Evolutionary conservation across 2,888 invertebrate species (phyloP), one percentile per base, ranked within the genome.

Genomic region (Didymodactylos carnosus): DNA sequence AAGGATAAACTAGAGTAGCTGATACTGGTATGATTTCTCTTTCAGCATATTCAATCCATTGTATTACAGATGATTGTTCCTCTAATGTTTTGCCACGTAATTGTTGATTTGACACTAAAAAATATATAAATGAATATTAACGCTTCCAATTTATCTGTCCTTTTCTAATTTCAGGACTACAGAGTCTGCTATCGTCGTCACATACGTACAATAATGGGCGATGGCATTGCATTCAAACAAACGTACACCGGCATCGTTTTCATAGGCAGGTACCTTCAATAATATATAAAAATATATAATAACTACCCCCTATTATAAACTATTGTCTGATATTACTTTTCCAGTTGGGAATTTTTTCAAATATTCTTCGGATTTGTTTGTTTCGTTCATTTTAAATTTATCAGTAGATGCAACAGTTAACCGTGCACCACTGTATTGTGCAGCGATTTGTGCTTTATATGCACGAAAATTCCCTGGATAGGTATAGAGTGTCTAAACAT

Each of bases 391-490:
- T 78, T 91, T 89, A 84, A 95, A 95, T 83, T 89, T 88, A 2
- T 79, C 76, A 49, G 77, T 77, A 29, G 78, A 77, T 53, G 80
- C 81, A 39, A 84, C 81, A 75, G 79, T 81, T 72, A 86, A 80
- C 39, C 83, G 79, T 80, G 89, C 89, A 81, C 92, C 92, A 79
- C 94, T 92, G 86, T 91, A 95, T 86, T 94, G 89, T 83, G 97
- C 95, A 82, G 97, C 95, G 84, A 97, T 92, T 83, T 95, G 89
- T 83, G 90, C 92, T 87, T 98, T 98, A 86, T 90, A 91, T 80
- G 95, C 94, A 85, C 97, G 90, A 88, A 94, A 95, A 88, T 94
- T 97, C 85, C 92, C 91, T 81, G 92, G 91, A 87, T 94, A 94
- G 84, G 95, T 94, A 88, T 94, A 97, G 83, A 98, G 88, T 85